phyloP scores from a whole-genome alignment of 1,140 invertebrate genomes.

The Brachionus asplanchnoidis region DNA sequence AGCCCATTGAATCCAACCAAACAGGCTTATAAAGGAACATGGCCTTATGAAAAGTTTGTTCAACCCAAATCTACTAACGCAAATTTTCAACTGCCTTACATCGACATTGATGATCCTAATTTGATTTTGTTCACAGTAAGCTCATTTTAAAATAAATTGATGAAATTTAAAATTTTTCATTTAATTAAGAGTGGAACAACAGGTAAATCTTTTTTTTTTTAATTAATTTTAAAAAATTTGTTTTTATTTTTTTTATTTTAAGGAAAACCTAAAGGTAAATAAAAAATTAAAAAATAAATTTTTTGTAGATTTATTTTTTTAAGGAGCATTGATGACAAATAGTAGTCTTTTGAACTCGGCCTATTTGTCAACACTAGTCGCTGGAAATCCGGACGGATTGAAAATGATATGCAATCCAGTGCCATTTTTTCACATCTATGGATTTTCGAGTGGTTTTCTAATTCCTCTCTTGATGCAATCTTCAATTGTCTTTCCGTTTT shows the following conservation, averaged over 20 bases:
- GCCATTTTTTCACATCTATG: conserved; percentile 87
- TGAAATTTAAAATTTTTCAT: no score
- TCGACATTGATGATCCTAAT: conserved; percentile 36
- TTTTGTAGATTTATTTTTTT: background rate
- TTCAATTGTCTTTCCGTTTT: conserved; percentile 28
- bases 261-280: conserved; percentile 64
- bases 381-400: conserved; percentile 60
- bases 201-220: no score
- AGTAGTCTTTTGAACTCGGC: conserved; percentile 79
- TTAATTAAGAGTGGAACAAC: conserved; percentile 58
- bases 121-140: conserved; percentile 35
- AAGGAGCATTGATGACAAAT: conserved; percentile 73
- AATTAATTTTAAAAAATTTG: no score
- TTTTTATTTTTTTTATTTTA: background rate
- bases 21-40: conserved; percentile 24
- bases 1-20: conserved; percentile 3
- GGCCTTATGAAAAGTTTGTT: background rate
- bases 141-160: background rate
- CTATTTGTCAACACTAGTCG: conserved; percentile 63
- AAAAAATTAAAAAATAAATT: background rate
- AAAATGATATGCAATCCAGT: conserved; percentile 69
- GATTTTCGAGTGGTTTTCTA: conserved; percentile 68
- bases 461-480: conserved; percentile 60
- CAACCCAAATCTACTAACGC: background rate
- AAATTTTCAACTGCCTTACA: background rate